Conservation (phyloP, 1,140 invertebrate genomes). For the Ooceraea biroi region DNA sequence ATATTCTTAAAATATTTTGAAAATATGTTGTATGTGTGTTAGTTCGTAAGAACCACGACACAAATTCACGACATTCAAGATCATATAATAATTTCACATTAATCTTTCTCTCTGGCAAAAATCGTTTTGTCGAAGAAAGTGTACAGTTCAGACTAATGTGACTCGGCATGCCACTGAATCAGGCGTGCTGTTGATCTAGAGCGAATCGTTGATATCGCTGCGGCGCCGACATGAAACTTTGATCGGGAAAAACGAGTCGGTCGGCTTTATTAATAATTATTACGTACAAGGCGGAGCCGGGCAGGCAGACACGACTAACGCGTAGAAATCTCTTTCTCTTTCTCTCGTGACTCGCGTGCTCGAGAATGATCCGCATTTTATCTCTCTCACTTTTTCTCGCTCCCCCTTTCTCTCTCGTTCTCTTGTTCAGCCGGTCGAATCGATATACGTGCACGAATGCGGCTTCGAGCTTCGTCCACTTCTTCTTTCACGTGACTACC, state of each 20-base stretch:
- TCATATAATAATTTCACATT: not conserved
- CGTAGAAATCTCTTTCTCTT: slow-evolving; percentile 40
- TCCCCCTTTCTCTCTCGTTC: slow-evolving; percentile 31
- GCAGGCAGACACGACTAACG: slow-evolving; percentile 41
- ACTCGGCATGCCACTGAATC: not conserved
- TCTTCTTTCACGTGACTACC: slow-evolving; percentile 78
- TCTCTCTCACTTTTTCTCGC: slow-evolving; percentile 14
- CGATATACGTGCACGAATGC: slow-evolving; percentile 78
- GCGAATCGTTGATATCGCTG: not conserved
- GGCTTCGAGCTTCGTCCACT: slow-evolving; percentile 77
- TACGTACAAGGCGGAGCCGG: slow-evolving; percentile 29
- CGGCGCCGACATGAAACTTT: slow-evolving; percentile 46
- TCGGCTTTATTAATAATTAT: slow-evolving; percentile 49
- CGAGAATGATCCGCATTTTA: slow-evolving; percentile 56
- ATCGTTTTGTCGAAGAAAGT: not conserved
- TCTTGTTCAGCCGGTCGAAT: slow-evolving; percentile 67
- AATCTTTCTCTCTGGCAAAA: not conserved
- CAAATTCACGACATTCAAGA: not conserved
- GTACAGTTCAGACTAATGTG: not conserved
- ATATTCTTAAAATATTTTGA: too few species aligned
- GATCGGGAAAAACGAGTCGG: slow-evolving; percentile 46
- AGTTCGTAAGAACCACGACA: too few species aligned
- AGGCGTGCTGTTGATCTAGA: slow-evolving; percentile 22
- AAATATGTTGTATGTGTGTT: too few species aligned
- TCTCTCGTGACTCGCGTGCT: slow-evolving; percentile 62